Conservation (phyloP, 2,113 vertebrate genomes). For the Cyprinodon tularosa region DNA sequence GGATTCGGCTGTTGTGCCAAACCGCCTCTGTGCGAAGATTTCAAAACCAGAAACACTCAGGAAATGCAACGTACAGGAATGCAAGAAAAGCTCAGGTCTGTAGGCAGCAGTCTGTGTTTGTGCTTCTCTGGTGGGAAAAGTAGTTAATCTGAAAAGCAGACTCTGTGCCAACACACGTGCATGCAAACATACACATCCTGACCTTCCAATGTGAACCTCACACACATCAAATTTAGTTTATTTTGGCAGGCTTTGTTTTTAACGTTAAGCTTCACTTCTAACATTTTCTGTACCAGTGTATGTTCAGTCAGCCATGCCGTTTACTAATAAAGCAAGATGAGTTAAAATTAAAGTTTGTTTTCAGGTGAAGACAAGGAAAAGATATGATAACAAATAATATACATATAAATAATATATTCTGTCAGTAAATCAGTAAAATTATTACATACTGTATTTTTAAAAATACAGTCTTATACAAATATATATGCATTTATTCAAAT, state of each 20-base stretch:
- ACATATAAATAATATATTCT: too few relatives aligned
- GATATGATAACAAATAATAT: too few relatives aligned
- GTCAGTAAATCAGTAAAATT: too few relatives aligned
- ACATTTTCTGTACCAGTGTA: background rate
- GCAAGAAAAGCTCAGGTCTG: constrained; percentile 68
- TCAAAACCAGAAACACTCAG: constrained; percentile 72
- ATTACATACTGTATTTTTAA: too few relatives aligned
- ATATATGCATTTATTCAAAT: too few relatives aligned
- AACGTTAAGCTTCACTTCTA: background rate
- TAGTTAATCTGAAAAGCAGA: constrained; percentile 10
- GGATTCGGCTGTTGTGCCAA: constrained; percentile 58
- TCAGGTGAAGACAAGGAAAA: background rate
- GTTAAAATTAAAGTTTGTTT: background rate
- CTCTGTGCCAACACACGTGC: background rate
- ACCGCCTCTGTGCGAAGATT: constrained; percentile 68
- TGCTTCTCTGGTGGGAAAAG: background rate
- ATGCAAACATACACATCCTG: background rate
- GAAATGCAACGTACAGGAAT: constrained; percentile 75
- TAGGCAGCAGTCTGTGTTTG: background rate
- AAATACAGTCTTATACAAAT: too few relatives aligned
- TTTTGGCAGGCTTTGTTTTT: background rate
- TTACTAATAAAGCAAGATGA: background rate
- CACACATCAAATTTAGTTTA: background rate
- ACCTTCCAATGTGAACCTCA: background rate
- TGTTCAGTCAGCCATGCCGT: background rate